Percentiles rank a stretch among this genome's conserved stretches.
Evolutionary conservation across 2,113 vertebrate species (phyloP).

Genomic region (Crotalus tigris): DNA sequence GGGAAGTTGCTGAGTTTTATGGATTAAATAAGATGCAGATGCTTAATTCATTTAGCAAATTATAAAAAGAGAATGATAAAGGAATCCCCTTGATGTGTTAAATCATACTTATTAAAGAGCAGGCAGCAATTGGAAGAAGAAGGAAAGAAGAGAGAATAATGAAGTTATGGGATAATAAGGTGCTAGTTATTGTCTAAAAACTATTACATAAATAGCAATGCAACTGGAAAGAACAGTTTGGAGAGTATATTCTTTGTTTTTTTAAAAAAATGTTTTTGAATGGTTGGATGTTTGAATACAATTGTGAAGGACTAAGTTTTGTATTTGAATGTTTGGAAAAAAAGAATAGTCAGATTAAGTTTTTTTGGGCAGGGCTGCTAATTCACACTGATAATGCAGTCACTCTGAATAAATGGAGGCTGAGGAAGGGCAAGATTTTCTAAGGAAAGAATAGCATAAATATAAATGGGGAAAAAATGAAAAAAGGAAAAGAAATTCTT

Average conservation of each 20-base stretch:
- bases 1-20: conserved; percentile 36
- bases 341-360: not conserved
- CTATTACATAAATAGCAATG: not conserved
- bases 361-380: not conserved
- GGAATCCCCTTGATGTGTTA: conserved; percentile 19
- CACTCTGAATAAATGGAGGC: not conserved
- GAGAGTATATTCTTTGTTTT: not conserved
- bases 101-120: not conserved
- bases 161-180: not conserved
- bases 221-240: not conserved
- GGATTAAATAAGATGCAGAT: conserved; percentile 38
- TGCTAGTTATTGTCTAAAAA: not conserved
- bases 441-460: not conserved
- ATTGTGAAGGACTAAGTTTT: not conserved
- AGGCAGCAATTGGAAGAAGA: not conserved
- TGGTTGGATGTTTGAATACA: conserved; percentile 22
- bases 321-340: not conserved
- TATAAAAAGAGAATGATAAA: not conserved
- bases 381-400: not conserved
- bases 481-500: not conserved
- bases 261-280: not conserved
- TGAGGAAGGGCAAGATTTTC: not conserved
- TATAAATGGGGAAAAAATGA: not conserved
- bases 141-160: not conserved
- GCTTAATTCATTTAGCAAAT: not conserved